phyloP scores from a whole-genome alignment of 2,797 vertebrate genomes.

The Scomberomorus guttatus region DNA sequence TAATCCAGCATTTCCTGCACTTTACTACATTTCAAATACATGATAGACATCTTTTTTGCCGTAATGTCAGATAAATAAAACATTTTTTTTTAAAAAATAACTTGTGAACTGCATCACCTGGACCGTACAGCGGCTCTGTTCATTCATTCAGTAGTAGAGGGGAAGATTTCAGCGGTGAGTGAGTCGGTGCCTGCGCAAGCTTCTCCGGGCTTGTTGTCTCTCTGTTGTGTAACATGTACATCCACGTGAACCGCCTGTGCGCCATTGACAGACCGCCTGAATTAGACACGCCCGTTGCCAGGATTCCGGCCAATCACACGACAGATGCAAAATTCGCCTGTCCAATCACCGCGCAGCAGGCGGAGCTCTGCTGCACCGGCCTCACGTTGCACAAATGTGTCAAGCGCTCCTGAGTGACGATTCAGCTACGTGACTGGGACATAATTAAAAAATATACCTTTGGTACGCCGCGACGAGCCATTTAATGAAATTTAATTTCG shows the following conservation, averaged over 20 bases:
- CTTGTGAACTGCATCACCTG: neutral
- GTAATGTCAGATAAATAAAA: too few relatives aligned
- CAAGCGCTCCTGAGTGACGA: conserved; percentile 41
- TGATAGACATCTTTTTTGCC: neutral
- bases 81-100: too few relatives aligned
- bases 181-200: neutral
- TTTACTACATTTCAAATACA: neutral
- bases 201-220: conserved; percentile 37
- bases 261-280: neutral
- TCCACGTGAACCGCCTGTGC: conserved; percentile 80
- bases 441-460: conserved; percentile 8
- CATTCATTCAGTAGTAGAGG: conserved; percentile 26
- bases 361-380: conserved; percentile 27
- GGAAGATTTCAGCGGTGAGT: neutral
- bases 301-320: conserved; percentile 28
- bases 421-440: conserved; percentile 40
- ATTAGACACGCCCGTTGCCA: conserved; percentile 19
- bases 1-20: neutral
- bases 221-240: conserved; percentile 80
- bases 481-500: neutral
- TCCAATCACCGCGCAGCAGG: conserved; percentile 71
- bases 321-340: rapidly evolving
- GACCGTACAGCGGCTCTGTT: neutral
- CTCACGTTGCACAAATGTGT: conserved; percentile 87
- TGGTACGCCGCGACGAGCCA: rapidly evolving